These are phyloP conservation scores for Stomorhina lunata DNA, from an alignment of 2,888 invertebrate genomes.

Conservation along the genomic window DNA sequence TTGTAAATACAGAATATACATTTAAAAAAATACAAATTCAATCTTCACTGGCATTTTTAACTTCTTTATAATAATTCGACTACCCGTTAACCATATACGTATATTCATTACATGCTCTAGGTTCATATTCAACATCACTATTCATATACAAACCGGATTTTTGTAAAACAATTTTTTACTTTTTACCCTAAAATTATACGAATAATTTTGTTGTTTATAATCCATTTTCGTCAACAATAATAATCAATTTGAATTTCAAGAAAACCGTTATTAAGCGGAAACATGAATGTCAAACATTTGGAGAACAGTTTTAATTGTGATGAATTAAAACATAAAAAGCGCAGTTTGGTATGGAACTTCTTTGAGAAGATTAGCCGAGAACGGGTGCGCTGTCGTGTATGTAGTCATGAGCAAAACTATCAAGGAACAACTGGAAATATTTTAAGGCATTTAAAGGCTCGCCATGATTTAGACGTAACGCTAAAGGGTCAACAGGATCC, in stretches of 20 bases:
- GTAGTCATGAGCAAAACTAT: constrained; percentile 68
- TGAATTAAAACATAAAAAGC: constrained; percentile 32
- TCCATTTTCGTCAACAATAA: constrained; percentile 34
- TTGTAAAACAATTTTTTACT: constrained; percentile 7
- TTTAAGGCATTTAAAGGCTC: constrained; percentile 66
- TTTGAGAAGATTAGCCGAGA: constrained; percentile 66
- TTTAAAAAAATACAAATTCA: too few species aligned
- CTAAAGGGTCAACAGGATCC: constrained; percentile 65
- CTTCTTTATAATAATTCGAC: too few species aligned
- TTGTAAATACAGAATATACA: too few species aligned
- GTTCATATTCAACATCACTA: constrained; percentile 36
- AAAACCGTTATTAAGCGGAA: constrained; percentile 37
- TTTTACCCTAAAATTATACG: constrained; percentile 63
- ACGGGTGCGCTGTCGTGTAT: constrained; percentile 66
- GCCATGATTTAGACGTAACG: constrained; percentile 67
- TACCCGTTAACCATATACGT: too few species aligned
- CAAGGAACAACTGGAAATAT: constrained; percentile 69
- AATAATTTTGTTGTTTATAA: constrained; percentile 49
- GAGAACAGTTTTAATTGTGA: constrained; percentile 19
- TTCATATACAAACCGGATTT: constrained; percentile 57
- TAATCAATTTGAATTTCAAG: neutral
- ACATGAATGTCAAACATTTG: constrained; percentile 26
- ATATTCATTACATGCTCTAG: neutral
- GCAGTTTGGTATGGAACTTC: constrained; percentile 68
- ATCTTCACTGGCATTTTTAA: too few species aligned